Evolutionary conservation across 2,113 vertebrate species (phyloP).

Genomic region (Corvus moneduloides): DNA sequence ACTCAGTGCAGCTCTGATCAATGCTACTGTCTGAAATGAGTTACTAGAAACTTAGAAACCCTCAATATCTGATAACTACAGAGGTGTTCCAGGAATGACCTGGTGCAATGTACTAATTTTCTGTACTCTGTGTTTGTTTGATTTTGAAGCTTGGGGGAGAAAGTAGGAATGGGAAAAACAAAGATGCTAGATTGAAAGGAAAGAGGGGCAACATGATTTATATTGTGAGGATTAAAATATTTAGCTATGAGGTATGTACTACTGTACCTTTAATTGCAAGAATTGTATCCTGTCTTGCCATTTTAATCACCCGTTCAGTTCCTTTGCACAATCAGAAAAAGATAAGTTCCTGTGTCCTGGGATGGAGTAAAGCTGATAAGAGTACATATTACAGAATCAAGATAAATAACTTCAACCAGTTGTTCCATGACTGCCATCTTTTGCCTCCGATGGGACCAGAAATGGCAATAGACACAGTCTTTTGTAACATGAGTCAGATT

Average conservation of each 20-base stretch:
- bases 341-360: not conserved
- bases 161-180: not conserved
- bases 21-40: not conserved
- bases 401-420: not conserved
- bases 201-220: not conserved
- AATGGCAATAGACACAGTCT: not conserved
- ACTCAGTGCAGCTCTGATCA: not conserved
- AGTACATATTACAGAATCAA: not conserved
- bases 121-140: not conserved
- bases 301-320: not conserved
- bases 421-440: accelerated
- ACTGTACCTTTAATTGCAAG: not conserved
- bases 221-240: not conserved
- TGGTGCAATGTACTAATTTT: not conserved
- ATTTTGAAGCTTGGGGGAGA: not conserved
- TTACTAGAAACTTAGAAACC: not conserved
- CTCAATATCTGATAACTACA: not conserved
- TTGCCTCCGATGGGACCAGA: not conserved
- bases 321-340: not conserved
- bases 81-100: not conserved
- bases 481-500: not conserved
- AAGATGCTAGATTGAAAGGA: not conserved
- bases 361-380: not conserved
- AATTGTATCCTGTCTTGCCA: not conserved
- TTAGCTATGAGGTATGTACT: not conserved